Evolutionary conservation across 2,888 invertebrate species (phyloP), one percentile per base, ranked within the genome.

Genomic region (Parasteatoda lunata): DNA sequence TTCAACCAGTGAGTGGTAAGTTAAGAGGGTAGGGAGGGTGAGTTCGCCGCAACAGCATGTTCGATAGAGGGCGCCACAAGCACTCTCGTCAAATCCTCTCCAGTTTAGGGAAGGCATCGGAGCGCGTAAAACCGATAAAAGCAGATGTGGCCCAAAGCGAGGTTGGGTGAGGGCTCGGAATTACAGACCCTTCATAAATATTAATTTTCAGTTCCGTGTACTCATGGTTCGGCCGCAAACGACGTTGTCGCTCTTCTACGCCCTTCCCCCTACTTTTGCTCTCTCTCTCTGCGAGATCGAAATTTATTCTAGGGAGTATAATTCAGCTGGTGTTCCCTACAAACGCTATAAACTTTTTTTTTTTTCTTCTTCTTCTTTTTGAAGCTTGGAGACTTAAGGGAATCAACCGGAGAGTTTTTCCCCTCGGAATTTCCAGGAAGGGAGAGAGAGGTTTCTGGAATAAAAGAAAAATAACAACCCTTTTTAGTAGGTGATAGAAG

Each of bases 121-220:
- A 85, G 85, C 85, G 79, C 78, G 49, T 80, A 85, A 79, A 85
- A 85, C 85, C 85, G 85, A 85, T 85, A 85, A 85, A 85, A 85
- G 79, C 85, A 85, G 85, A 85, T 85, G 85, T 76, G 85, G 85
- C 85, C 76, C 70, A 78, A 15, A 84, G 84, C 84, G 78, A 83
- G 64, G 59, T 59, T 59, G 70, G 52, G 78, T 45, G 80, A 75
- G 71, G 68, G 75, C 73, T 54, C 45, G 76, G 75, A 85, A 79
- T 85, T 75, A 75, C 70, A 15, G 72, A 47, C 71, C 76, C 76
- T 85, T 85, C 85, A 85, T 85, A 79, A 85, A 85, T 85, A 85
- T 85, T 85, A 85, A 85, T 85, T 85, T 85, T 85, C 79, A 69
- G 79, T 75, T 75, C 76, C 79, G 79, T 73, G 78, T 78, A 79